Evolutionary conservation across 2,888 invertebrate genomes (phyloP).

Genomic region (Trissoscelio sp.): DNA sequence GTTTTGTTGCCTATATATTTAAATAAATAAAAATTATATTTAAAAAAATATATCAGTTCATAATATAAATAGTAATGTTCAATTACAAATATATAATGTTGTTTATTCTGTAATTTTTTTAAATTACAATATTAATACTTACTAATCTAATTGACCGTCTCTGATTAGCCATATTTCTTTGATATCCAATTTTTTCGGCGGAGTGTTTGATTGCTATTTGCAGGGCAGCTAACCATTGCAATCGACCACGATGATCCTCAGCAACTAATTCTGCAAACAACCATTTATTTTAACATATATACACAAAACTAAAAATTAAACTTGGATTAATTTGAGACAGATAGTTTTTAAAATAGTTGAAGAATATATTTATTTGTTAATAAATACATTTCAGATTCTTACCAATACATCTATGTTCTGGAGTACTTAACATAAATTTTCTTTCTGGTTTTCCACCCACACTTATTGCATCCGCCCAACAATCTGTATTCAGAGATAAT

Average conservation of each 20-base stretch:
- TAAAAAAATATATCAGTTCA: too few species aligned
- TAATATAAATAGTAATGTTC: too few species aligned
- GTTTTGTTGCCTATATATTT: slow-evolving; percentile 73
- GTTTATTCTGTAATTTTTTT: too few species aligned
- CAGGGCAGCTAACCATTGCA: slow-evolving; percentile 91
- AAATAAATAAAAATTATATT: too few species aligned
- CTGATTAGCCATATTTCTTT: slow-evolving; percentile 86
- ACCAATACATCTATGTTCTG: slow-evolving; percentile 87
- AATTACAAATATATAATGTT: too few species aligned
- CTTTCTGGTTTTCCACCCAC: slow-evolving; percentile 85
- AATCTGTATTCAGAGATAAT: slow-evolving; percentile 87
- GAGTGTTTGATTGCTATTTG: slow-evolving; percentile 89
- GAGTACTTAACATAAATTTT: slow-evolving; percentile 88
- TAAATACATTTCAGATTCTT: too few species aligned
- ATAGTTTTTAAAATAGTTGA: too few species aligned
- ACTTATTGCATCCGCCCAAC: slow-evolving; percentile 87
- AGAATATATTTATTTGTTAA: too few species aligned
- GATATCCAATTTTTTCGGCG: slow-evolving; percentile 88
- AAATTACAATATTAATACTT: slow-evolving; percentile 68
- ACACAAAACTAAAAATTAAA: too few species aligned
- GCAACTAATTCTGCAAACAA: slow-evolving; percentile 88
- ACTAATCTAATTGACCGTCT: slow-evolving; percentile 84
- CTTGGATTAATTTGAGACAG: too few species aligned
- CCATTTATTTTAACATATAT: too few species aligned
- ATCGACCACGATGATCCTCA: slow-evolving; percentile 89